Percentiles rank a stretch among this genome's conserved stretches.
These are phyloP conservation scores for Gobiocypris rarus DNA, from an alignment of 2,113 vertebrate species.

Conservation along the genomic window DNA sequence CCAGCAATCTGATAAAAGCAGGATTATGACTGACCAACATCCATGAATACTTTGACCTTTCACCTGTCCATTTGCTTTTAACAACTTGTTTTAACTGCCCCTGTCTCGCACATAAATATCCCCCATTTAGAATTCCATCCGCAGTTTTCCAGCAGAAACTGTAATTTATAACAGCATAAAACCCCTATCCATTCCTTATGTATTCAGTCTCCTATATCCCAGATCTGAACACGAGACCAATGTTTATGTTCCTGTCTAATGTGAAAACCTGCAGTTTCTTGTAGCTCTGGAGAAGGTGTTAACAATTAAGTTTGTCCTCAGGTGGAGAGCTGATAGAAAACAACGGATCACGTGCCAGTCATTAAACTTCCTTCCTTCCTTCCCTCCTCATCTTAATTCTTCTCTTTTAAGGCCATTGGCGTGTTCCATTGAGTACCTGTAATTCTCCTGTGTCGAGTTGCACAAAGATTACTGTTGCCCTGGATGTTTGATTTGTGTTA, in stretches of 20 bases:
- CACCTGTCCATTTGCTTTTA: conserved; percentile 39
- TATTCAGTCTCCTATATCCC: background rate
- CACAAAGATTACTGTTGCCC: background rate
- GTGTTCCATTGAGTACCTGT: background rate
- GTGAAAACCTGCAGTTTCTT: background rate
- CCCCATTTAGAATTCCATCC: background rate
- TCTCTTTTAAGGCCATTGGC: background rate
- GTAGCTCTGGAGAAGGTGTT: background rate
- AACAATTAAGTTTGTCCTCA: background rate
- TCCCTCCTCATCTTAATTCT: background rate
- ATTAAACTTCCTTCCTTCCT: no score
- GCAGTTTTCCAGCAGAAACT: background rate
- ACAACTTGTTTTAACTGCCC: conserved; percentile 36
- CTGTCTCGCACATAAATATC: conserved; percentile 30
- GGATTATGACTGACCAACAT: conserved; percentile 42
- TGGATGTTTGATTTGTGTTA: background rate
- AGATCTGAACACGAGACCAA: background rate
- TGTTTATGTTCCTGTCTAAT: background rate
- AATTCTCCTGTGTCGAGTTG: background rate
- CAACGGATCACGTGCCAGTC: background rate
- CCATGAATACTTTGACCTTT: conserved; percentile 37
- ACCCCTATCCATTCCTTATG: background rate
- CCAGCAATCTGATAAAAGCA: conserved; percentile 29
- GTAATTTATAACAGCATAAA: background rate
- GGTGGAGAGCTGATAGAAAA: background rate